Evolutionary conservation across 1,140 invertebrate species (phyloP), one percentile per base, ranked within the genome.

Genomic region (roundworm (Caenorhabditis elegans)): DNA sequence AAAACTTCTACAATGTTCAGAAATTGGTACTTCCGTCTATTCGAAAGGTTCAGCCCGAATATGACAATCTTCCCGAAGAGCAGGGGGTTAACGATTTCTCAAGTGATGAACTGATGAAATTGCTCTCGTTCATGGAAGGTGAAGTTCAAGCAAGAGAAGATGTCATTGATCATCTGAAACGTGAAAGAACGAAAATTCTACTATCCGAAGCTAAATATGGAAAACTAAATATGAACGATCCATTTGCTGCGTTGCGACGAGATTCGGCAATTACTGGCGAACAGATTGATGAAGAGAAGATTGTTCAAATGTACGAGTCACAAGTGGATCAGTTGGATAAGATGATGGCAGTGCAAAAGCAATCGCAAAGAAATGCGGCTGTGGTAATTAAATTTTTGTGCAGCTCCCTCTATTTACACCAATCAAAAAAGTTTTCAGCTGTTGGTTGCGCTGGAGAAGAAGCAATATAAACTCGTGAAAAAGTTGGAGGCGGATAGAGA

Each of bases 111-210:
- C 19, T 77, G 13, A 31, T 77, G 76, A 77, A 77, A 34, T 46
- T 77, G 28, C 76, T 77, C 10, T 13, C 46, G 10, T 77, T 49
- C 28, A 49, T 77, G 76, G 76, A 77, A 36, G 76, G 76, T 48
- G 76, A 77, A 49, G 46, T 77, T 6, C 46, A 77, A 36, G 76
- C 76, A n/a, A 77, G 76, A 53, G 76, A 77, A 48, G 76, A 77
- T 28, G 76, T 49, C 10, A 77, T 77, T 51, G 48, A 77, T 19
- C 76, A 49, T 48, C 19, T 77, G 76, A 70, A 70, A 17, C 36
- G 43, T 10, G 60, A 70, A 24, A 70, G 60, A 70, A 70, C 60
- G 34, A 70, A 70, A 13, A 70, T 70, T 22, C n/a, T 70, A 17
- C 22, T 70, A 8, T 4, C 60, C 0, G 60, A 70, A 39, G 60